A percentile compares a stretch with the other conserved stretches of the same genome.
phyloP scores from a whole-genome alignment of 2,797 vertebrate genomes.

The Pseudochirops cupreus region DNA sequence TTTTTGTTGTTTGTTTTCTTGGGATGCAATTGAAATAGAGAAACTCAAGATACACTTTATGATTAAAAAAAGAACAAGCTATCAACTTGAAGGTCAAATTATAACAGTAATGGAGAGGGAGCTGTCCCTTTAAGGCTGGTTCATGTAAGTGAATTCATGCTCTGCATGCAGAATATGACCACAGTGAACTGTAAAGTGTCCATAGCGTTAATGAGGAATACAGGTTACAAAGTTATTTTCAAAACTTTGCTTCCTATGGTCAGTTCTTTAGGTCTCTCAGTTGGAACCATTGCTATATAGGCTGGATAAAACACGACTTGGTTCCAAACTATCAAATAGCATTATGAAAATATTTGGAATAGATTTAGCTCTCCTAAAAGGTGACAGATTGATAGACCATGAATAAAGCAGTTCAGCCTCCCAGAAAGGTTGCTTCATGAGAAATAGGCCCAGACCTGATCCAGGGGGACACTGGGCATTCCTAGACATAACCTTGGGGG shows the following conservation, averaged over 20 bases:
- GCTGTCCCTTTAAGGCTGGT: slow-evolving; percentile 6
- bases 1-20: slow-evolving; percentile 2
- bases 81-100: slow-evolving; percentile 19
- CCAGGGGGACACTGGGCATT: slow-evolving; percentile 53
- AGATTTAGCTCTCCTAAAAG: slow-evolving; percentile 74
- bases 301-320: slow-evolving; percentile 71
- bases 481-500: slow-evolving; percentile 50
- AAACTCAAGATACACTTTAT: slow-evolving; percentile 9
- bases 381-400: slow-evolving; percentile 81
- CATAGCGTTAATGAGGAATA: slow-evolving; percentile 73
- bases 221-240: slow-evolving; percentile 16
- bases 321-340: slow-evolving; percentile 73
- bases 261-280: slow-evolving; percentile 51
- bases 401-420: slow-evolving; percentile 73
- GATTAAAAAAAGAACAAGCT: background rate
- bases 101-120: slow-evolving; percentile 40
- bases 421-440: slow-evolving; percentile 62
- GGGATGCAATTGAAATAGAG: slow-evolving; percentile 7
- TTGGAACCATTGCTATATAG: slow-evolving; percentile 66
- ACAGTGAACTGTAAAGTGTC: slow-evolving; percentile 69
- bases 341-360: slow-evolving; percentile 73
- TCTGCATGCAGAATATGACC: slow-evolving; percentile 44
- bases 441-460: slow-evolving; percentile 67
- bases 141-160: slow-evolving; percentile 43
- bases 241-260: slow-evolving; percentile 40